phyloP scores from a whole-genome alignment of 1,140 invertebrate species.

The Uloborus diversus region DNA sequence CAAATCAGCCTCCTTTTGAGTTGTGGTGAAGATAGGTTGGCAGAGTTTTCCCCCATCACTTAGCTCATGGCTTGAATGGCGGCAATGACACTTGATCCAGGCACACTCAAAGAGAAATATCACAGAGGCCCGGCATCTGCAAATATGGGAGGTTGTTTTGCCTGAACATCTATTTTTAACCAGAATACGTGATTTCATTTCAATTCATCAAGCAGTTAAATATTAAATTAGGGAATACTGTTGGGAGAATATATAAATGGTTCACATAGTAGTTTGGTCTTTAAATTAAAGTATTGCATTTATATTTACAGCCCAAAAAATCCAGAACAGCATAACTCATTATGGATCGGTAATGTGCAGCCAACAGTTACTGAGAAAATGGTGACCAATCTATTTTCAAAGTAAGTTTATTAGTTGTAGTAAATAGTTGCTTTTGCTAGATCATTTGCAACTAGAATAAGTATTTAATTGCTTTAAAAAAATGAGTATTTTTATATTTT shows the following conservation, averaged over 20 bases:
- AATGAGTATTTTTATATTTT: no score
- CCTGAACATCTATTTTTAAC: no score
- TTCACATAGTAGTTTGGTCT: not conserved
- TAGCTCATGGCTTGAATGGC: no score
- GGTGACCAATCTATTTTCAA: conserved; percentile 67
- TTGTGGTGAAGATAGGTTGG: not conserved
- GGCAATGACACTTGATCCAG: no score
- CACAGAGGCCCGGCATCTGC: no score
- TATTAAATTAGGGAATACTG: no score
- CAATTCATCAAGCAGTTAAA: no score
- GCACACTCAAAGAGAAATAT: no score
- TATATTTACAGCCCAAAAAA: conserved; percentile 66
- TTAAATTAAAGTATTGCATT: not conserved
- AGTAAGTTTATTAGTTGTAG: conserved; percentile 63
- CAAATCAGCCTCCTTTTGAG: not conserved
- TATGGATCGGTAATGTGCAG: conserved; percentile 70
- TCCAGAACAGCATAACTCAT: conserved; percentile 68
- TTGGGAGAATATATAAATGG: not conserved
- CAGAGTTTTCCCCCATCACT: not conserved
- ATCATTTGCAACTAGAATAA: not conserved
- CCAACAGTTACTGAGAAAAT: conserved; percentile 68
- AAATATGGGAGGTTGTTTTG: no score
- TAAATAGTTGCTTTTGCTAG: not conserved
- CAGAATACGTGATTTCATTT: no score
- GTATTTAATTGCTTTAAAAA: no score